A percentile compares a stretch with the other conserved stretches of the same genome.
Conservation (phyloP, 2,888 invertebrate genomes). For the Dicyrtoma fusca region DNA sequence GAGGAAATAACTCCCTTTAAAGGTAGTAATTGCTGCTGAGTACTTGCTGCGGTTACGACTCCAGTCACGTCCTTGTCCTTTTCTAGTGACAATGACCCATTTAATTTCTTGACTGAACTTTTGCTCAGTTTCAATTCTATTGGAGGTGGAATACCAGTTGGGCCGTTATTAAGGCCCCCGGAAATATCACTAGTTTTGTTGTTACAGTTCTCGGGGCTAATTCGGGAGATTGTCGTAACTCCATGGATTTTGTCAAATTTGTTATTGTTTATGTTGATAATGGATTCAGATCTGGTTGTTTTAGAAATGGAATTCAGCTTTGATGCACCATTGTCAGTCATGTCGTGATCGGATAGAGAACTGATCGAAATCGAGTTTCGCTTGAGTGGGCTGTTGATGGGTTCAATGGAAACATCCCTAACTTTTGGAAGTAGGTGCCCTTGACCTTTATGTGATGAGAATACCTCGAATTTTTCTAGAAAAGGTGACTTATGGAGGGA, state of each 20-base stretch:
- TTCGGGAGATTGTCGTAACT: slow-evolving; percentile 28
- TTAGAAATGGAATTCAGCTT: no score
- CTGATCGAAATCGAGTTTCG: background rate
- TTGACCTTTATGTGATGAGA: slow-evolving; percentile 14
- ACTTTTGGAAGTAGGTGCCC: slow-evolving; percentile 32
- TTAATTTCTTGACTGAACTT: slow-evolving; percentile 15
- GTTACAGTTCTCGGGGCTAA: slow-evolving; percentile 8
- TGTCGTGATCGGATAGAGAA: no score
- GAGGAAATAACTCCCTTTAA: background rate
- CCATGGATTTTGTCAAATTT: background rate
- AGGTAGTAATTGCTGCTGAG: background rate
- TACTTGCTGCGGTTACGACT: background rate
- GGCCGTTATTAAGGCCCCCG: no score
- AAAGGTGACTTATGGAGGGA: slow-evolving; percentile 25
- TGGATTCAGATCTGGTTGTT: no score
- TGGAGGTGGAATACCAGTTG: no score
- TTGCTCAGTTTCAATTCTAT: slow-evolving; percentile 23
- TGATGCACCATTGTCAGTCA: no score
- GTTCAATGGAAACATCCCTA: slow-evolving; percentile 40
- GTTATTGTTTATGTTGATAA: background rate
- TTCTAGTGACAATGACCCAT: slow-evolving; percentile 8
- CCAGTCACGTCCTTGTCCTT: background rate
- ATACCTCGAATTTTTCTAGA: slow-evolving; percentile 36
- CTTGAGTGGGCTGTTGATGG: slow-evolving; percentile 21
- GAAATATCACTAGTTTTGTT: slow-evolving; percentile 8